Percentiles rank a stretch among this genome's conserved stretches.
These are phyloP conservation scores for Nothocercus nigrocapillus DNA, from an alignment of 2,113 vertebrate genomes.

Conservation along the genomic window DNA sequence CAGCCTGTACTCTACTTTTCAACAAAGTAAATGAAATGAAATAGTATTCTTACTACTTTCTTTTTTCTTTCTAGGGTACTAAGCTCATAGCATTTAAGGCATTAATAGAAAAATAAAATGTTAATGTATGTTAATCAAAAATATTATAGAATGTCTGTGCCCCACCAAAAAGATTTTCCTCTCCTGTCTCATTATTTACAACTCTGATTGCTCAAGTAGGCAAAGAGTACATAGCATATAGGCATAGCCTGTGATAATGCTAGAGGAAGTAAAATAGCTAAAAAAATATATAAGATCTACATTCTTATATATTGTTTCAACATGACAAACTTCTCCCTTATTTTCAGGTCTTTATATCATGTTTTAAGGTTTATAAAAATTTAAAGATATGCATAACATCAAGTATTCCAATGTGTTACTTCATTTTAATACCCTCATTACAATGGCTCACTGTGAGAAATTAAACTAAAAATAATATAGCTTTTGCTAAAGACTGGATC, in stretches of 20 bases:
- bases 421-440: not conserved
- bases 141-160: not conserved
- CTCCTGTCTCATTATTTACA: not conserved
- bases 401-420: not conserved
- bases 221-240: not conserved
- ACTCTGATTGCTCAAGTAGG: not conserved
- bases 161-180: not conserved
- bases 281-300: not conserved
- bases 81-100: not conserved
- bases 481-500: not conserved
- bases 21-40: not conserved
- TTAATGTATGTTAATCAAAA: not conserved
- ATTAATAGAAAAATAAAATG: not conserved
- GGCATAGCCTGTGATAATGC: accelerated
- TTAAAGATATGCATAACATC: not conserved
- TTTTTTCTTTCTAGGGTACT: not conserved
- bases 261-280: not conserved
- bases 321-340: too few relatives aligned
- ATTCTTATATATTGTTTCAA: not conserved
- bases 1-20: not conserved
- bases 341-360: not conserved
- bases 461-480: not conserved
- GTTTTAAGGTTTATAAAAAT: not conserved
- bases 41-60: not conserved
- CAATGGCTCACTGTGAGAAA: not conserved